Base-by-base conservation (phyloP, 2,888 invertebrate species). In the Bursaphelenchus okinawaensis region DNA sequence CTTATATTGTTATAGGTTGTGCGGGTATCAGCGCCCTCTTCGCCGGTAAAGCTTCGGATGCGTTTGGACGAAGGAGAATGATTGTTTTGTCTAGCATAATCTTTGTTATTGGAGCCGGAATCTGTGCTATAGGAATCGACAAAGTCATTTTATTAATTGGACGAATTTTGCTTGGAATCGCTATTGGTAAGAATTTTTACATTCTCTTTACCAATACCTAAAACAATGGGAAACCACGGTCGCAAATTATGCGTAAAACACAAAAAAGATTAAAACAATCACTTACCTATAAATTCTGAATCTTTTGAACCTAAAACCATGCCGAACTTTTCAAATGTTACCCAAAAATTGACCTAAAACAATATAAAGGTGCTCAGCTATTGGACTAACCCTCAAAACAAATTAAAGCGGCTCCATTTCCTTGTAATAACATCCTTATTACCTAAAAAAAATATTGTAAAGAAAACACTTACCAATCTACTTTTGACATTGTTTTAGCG, bases 91-190 rank as follows among this genome's bases (percentile, higher is more conserved):
- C 86, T 7, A 85, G 86, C 71, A 67, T 84, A 12, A 65, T 86
- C n/a, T 87, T 86, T 74, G 83, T 84, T 1, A 71, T 81, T 6
- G 87, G 87, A 16, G 84, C 86, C 0, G 64, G 85, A 2, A 71
- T 87, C 24, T 79, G 79, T 61, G 75, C 75, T 4, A 74, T 65
- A 0, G 79, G 78, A 8, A 70, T 75, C 23, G 71, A 74, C 55
- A 62, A 66, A 70, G 27, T 16, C 55, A 62, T 73, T 27, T 55
- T 65, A 7, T 60, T 66, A 16, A 22, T 56, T 31, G 69, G 69
- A 12, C 55, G 73, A 12, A 58, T 70, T 24, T 55, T 62, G n/a
- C 52, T 73, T 16, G 73, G 70, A 16, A 22, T 65, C 2, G 79
- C 76, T 7, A 72, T 78, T 27, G 77, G 76, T 9, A 40, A n/a